A percentile compares a stretch with the other conserved stretches of the same genome.
Conservation (phyloP, 2,888 invertebrate genomes). For the Podotricha telesiphe region DNA sequence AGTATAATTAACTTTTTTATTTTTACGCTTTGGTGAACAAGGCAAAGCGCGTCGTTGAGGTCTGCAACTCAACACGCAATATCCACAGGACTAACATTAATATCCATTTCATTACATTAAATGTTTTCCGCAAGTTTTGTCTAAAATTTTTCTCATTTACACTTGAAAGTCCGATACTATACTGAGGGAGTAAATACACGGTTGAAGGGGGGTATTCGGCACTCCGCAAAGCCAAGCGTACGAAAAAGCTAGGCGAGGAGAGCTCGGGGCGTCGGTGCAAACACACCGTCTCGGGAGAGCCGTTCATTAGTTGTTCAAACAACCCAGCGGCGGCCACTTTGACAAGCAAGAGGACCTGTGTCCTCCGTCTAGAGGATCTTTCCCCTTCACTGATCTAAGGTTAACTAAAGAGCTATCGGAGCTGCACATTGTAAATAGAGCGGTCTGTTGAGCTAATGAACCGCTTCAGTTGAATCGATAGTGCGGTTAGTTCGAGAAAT, state of each 20-base stretch:
- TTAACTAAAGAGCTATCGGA: slow-evolving; percentile 69
- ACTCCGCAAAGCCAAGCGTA: slow-evolving; percentile 58
- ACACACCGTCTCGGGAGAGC: slow-evolving; percentile 78
- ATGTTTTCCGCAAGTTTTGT: slow-evolving; percentile 44
- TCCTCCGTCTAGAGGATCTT: slow-evolving; percentile 60
- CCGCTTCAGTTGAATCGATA: slow-evolving; percentile 30
- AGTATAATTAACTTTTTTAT: too few relatives aligned
- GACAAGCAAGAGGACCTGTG: slow-evolving; percentile 72
- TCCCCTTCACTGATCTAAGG: slow-evolving; percentile 75
- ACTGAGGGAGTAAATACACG: slow-evolving; percentile 64
- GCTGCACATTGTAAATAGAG: slow-evolving; percentile 66
- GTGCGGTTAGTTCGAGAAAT: slow-evolving; percentile 11
- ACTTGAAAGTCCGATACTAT: slow-evolving; percentile 69
- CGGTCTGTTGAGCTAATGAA: slow-evolving; percentile 60
- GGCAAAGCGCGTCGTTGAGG: too few relatives aligned
- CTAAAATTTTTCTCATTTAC: slow-evolving; percentile 64
- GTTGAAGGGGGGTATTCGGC: slow-evolving; percentile 47
- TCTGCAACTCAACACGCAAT: too few relatives aligned
- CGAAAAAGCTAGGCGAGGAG: slow-evolving; percentile 68
- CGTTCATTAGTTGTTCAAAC: slow-evolving; percentile 83
- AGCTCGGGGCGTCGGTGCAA: slow-evolving; percentile 70
- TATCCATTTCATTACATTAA: slow-evolving; percentile 6
- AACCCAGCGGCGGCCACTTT: slow-evolving; percentile 80
- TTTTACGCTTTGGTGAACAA: too few relatives aligned
- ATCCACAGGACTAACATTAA: not conserved